Base-by-base conservation (phyloP, 2,113 vertebrate genomes). In the Ochotona curzoniae region DNA sequence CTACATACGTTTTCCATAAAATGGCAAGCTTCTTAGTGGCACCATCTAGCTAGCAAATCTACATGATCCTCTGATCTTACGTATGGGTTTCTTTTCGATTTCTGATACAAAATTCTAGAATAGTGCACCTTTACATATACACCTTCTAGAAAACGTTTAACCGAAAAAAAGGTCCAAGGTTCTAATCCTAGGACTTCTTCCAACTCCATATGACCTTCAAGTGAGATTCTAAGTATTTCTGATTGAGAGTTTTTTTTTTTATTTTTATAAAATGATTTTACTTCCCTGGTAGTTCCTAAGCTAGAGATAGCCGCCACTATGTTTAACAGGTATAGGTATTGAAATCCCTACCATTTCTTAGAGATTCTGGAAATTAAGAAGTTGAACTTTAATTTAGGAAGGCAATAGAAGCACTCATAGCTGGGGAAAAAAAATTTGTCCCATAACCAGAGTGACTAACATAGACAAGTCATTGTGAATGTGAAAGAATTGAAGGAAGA, bases 41-140 rank as follows among this genome's bases (percentile, higher is more conserved):
- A 38, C 3, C 57, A 0, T 73, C 57, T 63, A 15, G 9, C 28
- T 23, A 71, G 15, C 89, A 90, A 83, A 84, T 89, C 18, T 9
- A 87, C 69, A 26, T 86, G 26, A 67, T 70, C 17, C 8, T 23
- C 14, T 57, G 54, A 57, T 57, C 54, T 57, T 57, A 57, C 15
- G 14, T 57, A 57, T 57, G 54, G 14, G 2, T 57, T 57, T 57
- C 14, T 20, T 57, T 79, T 90, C 67, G 32, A 5, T 15, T 66
- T 79, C 93, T 92, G 5, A 83, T 71, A 66, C n/a, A 73, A 87
- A 93, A 60, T 44, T 64, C 11, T 69, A 35, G 38, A 86, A 35
- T 67, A 49, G 71, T 91, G 47, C 23, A 6, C 47, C 66, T 47
- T 28, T 66, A 76, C 9, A 60, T 38, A 66, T 20, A 30, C 61